Evolutionary conservation across 2,797 vertebrate species (phyloP), one percentile per base, ranked within the genome.

Genomic region (Sebastes minor): DNA sequence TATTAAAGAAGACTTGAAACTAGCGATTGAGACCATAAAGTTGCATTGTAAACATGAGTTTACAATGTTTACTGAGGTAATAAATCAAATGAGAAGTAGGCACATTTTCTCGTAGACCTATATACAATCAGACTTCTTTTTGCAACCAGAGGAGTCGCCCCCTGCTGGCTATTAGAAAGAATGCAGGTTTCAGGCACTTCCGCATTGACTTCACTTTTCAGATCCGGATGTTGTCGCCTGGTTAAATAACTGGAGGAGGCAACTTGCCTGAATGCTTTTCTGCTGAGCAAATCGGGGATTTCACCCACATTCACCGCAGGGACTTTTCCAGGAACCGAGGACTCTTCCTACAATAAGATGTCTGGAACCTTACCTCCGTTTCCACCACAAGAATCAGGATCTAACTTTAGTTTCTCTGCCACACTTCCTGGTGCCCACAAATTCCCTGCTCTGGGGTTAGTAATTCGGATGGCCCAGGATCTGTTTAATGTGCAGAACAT

Each of bases 41-140:
- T 33, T 32, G 30, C 30, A 32, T 32, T 32, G 30, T 32, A 32
- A 13, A 30, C 28, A 30, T 30, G 6, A 35, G 42, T 46, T 46
- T 46, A 46, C 42, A 46, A 46, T 20, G 42, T 46, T 46, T 20
- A 49, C 42, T 8, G 42, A 49, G 0, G 42, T 8, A 49, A 49
- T 49, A 49, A 49, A 49, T 49, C 42, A 20, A 20, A 0, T 49
- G 42, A 49, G 42, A 49, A 49, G 18, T 20, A 49, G 42, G 16
- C 16, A 2, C 42, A 49, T 49, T 20, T 49, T 49, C 42, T 49
- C 7, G 1, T 49, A 20, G 16, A 49, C 42, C 0, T 49, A 0
- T 20, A 49, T 20, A 8, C 42, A 49, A 20, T 49, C 16, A 20
- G 42, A 49, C 42, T 18, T 49, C 1, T 49, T 18, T 49, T 49